Evolutionary conservation across 2,888 invertebrate genomes (phyloP), one percentile per base, ranked within the genome.

Genomic region (Augiades crinisus): DNA sequence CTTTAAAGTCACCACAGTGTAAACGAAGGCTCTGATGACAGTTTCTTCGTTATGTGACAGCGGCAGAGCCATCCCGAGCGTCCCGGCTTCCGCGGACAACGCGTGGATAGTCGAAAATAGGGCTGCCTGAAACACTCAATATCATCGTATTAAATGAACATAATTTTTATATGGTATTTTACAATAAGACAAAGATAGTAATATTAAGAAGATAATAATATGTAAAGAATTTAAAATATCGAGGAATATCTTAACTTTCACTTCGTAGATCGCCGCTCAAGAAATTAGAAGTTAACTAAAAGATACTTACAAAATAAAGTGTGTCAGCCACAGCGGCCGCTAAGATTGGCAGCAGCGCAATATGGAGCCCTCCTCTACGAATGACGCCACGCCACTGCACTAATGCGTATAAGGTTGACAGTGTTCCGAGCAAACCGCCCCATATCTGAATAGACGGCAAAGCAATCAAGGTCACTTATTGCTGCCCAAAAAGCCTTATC

Each of bases 391-490:
- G 77, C 80, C 80, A 84, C 49, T 80, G 81, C 1, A 77, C 63
- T 21, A 78, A 13, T 0, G 79, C 76, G 55, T 81, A 84, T 12
- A 80, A 44, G 0, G 67, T 47, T n/a, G 78, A 57, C 0, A 83
- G 33, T 0, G 69, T 60, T 0, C 78, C 77, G 0, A 88, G 62
- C 0, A 78, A 61, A 30, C 81, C 80, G 1, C 85, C 80, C 72
- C 75, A 84, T 43, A 88, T 74, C 88, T 87, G 55, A 17, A 6
- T n/a, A n/a, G n/a, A n/a, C n/a, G n/a, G n/a, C n/a, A n/a, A n/a
- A n/a, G n/a, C n/a, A n/a, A n/a, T n/a, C n/a, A n/a, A n/a, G n/a
- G n/a, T n/a, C n/a, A n/a, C n/a, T n/a, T n/a, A n/a, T n/a, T n/a
- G n/a, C n/a, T n/a, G n/a, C n/a, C n/a, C n/a, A n/a, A n/a, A n/a